Conservation (phyloP, 2,113 vertebrate genomes). For the Rattus norvegicus region DNA sequence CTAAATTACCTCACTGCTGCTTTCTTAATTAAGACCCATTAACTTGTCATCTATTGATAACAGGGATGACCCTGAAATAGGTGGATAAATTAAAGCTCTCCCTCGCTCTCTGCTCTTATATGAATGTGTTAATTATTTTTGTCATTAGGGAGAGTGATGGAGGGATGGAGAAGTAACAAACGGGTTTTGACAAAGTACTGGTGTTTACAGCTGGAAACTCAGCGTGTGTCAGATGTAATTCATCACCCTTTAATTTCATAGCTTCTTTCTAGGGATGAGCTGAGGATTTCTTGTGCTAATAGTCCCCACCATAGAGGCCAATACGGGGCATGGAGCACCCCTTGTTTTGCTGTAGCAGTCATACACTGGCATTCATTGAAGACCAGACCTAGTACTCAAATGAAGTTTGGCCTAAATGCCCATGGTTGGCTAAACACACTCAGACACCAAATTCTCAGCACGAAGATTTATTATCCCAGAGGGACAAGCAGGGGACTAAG, state of each 20-base stretch:
- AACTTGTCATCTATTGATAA: constrained; percentile 82
- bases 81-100: constrained; percentile 67
- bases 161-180: constrained; percentile 15
- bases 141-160: constrained; percentile 52
- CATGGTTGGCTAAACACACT: neutral
- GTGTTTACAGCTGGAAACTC: neutral
- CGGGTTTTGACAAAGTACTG: constrained; percentile 1
- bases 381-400: neutral
- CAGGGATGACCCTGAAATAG: constrained; percentile 77
- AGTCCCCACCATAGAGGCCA: neutral
- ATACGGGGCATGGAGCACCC: neutral
- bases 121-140: constrained; percentile 65
- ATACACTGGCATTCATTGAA: neutral
- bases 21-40: constrained; percentile 83
- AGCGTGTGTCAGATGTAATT: accelerated
- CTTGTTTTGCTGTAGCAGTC: neutral
- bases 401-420: neutral
- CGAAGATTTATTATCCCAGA: neutral
- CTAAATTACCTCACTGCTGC: constrained; percentile 81
- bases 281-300: neutral
- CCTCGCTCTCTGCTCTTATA: constrained; percentile 19
- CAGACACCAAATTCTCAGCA: neutral
- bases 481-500: neutral
- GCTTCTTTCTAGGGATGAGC: neutral
- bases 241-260: neutral